Conservation (phyloP, 2,113 vertebrate species). For the Chaenocephalus aceratus region DNA sequence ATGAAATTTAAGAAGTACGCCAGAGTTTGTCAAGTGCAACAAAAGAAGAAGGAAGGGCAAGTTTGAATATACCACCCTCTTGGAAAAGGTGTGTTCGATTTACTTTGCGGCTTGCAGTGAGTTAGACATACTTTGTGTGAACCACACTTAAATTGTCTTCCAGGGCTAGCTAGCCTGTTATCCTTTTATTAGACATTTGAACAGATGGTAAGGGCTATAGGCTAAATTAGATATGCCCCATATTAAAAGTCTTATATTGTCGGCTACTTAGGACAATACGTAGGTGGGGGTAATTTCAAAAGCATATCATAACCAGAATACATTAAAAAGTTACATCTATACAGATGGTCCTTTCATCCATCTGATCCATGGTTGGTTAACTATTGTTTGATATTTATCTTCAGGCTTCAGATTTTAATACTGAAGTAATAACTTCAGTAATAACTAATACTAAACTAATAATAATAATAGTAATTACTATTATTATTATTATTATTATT, state of each 20-base stretch:
- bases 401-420: too few species aligned
- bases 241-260: not conserved
- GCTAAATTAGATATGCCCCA: not conserved
- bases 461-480: too few species aligned
- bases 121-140: not conserved
- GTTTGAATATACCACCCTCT: not conserved
- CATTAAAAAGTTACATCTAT: not conserved
- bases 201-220: not conserved
- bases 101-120: not conserved
- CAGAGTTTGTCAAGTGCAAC: too few species aligned
- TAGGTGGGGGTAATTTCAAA: not conserved
- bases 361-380: too few species aligned
- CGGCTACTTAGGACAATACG: not conserved
- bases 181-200: not conserved
- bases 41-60: not conserved
- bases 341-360: not conserved
- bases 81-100: not conserved
- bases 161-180: not conserved
- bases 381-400: too few species aligned
- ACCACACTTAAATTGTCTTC: not conserved
- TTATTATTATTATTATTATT: too few species aligned
- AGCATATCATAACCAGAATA: not conserved
- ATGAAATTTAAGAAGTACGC: too few species aligned
- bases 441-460: too few species aligned
- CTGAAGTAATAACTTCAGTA: too few species aligned